Evolutionary conservation across 2,888 invertebrate species (phyloP), one percentile per base, ranked within the genome.

Genomic region (Peribatodes rhomboidaria): DNA sequence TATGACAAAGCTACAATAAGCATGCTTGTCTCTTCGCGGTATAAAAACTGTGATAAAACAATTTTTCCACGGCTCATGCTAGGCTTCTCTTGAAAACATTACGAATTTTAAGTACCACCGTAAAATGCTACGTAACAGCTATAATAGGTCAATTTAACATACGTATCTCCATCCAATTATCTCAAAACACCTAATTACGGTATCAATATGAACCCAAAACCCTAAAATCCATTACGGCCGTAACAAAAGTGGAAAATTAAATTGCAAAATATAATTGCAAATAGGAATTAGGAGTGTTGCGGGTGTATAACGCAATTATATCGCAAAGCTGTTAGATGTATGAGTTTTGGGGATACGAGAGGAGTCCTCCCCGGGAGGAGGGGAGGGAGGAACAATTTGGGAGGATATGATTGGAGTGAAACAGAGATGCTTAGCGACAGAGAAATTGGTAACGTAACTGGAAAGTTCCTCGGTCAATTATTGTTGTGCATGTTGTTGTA

Each of bases 181-280:
- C 18, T 22, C 46, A 37, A 35, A 61, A 53, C n/a, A 60, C 59
- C 64, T 68, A 70, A 72, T 72, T 68, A 68, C 39, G 65, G 55
- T 67, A 69, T 64, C 66, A 68, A 66, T 68, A 65, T 65, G 61
- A 68, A 61, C n/a, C 49, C 65, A 22, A 76, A 50, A 42, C 50
- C 56, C 75, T 75, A 53, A 80, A 86, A 83, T 81, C 82, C 83
- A 86, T 86, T 86, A 86, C 14, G 72, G 66, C 46, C 75, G 75
- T 76, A 84, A 85, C 82, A 80, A 81, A 83, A 82, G 76, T 85
- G 86, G 86, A 85, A 86, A 87, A 85, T 86, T 79, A 81, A 86
- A 85, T 86, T 85, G 80, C 81, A 80, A 84, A 85, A 84, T 81
- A 84, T 86, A 85, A 87, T 86, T 86, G 83, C 77, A 59, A 76